A percentile compares a stretch with the other conserved stretches of the same genome.
Conservation (phyloP, 2,888 invertebrate genomes). For the Agonopterix heracliana region DNA sequence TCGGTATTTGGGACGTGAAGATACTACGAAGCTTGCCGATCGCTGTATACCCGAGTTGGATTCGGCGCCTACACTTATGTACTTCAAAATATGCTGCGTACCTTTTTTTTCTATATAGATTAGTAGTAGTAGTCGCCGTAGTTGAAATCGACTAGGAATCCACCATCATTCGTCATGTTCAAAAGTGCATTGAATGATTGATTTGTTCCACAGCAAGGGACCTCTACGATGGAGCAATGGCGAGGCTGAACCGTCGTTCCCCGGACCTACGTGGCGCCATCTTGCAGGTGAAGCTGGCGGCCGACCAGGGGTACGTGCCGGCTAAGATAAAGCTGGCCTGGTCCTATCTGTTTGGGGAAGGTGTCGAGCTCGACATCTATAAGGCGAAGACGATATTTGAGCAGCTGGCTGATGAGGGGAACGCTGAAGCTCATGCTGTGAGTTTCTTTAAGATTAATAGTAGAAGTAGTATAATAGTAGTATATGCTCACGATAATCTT, state of each 20-base stretch:
- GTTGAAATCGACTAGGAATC: too few relatives aligned
- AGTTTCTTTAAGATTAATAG: constrained; percentile 24
- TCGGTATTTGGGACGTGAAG: too few relatives aligned
- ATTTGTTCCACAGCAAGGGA: constrained; percentile 77
- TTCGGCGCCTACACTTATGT: too few relatives aligned
- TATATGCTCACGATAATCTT: too few relatives aligned
- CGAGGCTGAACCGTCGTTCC: constrained; percentile 82
- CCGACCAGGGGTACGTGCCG: constrained; percentile 85
- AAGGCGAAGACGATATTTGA: constrained; percentile 86
- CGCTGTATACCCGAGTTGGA: too few relatives aligned
- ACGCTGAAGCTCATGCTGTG: constrained; percentile 93
- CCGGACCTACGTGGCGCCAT: constrained; percentile 86
- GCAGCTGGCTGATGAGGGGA: constrained; percentile 83
- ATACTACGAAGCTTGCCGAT: too few relatives aligned
- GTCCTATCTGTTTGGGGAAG: constrained; percentile 90
- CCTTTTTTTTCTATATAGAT: too few relatives aligned
- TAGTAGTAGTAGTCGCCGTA: too few relatives aligned
- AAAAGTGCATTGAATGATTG: constrained; percentile 7
- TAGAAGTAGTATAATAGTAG: too few relatives aligned
- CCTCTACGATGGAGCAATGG: constrained; percentile 83
- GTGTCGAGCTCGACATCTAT: constrained; percentile 83
- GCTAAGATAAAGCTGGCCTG: constrained; percentile 92
- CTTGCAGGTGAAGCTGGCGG: constrained; percentile 85
- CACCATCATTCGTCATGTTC: too few relatives aligned
- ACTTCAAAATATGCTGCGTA: too few relatives aligned